Conservation (phyloP, 2,797 vertebrate genomes). For the Emydoidea blandingii region DNA sequence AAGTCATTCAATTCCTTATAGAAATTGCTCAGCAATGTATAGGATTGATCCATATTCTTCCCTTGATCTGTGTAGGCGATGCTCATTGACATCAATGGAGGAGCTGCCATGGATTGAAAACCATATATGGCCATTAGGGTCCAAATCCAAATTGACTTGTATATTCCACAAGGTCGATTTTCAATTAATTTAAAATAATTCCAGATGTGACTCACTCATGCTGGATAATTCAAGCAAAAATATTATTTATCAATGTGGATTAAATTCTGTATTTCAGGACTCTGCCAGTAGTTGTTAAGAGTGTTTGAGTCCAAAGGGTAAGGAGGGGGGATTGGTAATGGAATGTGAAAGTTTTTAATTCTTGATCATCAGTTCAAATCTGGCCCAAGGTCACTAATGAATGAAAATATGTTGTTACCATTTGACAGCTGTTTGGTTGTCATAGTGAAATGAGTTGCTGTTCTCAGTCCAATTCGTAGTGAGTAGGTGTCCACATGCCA, state of each 20-base stretch:
- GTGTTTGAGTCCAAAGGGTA: background rate
- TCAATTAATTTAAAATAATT: slow-evolving; percentile 34
- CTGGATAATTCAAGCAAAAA: slow-evolving; percentile 4
- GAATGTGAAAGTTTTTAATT: background rate
- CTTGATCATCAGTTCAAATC: background rate
- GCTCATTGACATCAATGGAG: accelerated
- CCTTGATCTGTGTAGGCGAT: background rate
- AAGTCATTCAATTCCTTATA: background rate
- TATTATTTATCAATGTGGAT: background rate
- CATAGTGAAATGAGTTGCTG: background rate
- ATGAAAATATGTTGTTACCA: slow-evolving; percentile 7
- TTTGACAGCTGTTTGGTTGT: slow-evolving; percentile 18
- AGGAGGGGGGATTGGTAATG: background rate
- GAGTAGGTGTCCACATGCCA: background rate
- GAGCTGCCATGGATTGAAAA: background rate
- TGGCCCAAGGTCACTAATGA: background rate
- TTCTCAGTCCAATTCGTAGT: background rate
- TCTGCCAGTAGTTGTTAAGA: background rate
- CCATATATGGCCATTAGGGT: background rate
- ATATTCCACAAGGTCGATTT: background rate
- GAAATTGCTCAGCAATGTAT: background rate
- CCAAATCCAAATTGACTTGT: background rate
- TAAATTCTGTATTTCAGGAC: background rate
- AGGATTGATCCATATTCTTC: background rate
- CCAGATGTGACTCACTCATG: background rate